Evolutionary conservation across 2,888 invertebrate species (phyloP), one percentile per base, ranked within the genome.

Genomic region (Cerastis leucographa): DNA sequence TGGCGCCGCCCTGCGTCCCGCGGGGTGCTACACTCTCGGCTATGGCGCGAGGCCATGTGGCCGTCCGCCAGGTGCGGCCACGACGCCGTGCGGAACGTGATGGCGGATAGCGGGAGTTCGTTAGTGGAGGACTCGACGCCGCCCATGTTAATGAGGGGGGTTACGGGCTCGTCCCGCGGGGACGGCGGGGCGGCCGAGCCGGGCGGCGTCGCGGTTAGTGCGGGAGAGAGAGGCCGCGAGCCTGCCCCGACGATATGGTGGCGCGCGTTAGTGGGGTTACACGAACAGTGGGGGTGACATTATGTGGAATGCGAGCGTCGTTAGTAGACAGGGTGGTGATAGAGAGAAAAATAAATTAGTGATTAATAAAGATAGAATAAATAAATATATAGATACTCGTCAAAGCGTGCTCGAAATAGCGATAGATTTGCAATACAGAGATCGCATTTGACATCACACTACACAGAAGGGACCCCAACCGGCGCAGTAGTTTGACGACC

Each of bases 1-100:
- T 99, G 99, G 97, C 98, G 98, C 97, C 98, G 98, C 97, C 97
- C 97, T 97, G 92, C 97, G 96, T 91, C 95, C 93, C 81, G 85
- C 84, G 92, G 94, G 93, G 92, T 93, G 93, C 87, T 88, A 88
- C 87, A 88, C 86, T 73, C 91, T 80, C 1, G 74, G 81, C 78
- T 35, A 11, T 92, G 81, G 78, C 61, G 46, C 19, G 64, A 14
- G 80, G 64, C 80, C 73, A 9, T 2, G 80, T 56, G 78, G 80
- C 78, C 65, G 65, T 29, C 65, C 65, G 65, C 74, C 44, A 78
- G 17, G 74, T 81, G 94, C 82, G 95, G 93, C 89, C 94, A 84
- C 80, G 87, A 83, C 68, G 76, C 85, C 79, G 85, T 88, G 71
- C 87, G 78, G 91, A 97, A 97, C 91, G 97, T 96, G 90, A 97